Evolutionary conservation across 1,140 invertebrate species (phyloP).

Genomic region (Diachasma alloeum): DNA sequence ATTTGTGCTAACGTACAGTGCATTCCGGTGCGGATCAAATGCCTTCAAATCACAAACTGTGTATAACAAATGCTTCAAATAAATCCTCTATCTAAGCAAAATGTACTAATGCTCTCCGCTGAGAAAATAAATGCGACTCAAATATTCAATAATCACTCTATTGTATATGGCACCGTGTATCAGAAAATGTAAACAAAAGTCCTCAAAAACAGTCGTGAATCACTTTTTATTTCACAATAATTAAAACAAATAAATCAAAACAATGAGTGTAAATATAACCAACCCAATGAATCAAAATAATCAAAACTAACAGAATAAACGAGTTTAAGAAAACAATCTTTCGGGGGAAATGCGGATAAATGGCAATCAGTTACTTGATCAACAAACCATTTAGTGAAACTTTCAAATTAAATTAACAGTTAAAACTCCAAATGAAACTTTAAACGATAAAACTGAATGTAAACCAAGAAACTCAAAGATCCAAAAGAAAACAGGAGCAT

Average conservation of each 20-base stretch:
- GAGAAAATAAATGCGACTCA: background rate
- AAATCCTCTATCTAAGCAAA: background rate
- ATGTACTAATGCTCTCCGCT: background rate
- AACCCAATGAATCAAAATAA: slow-evolving; percentile 11
- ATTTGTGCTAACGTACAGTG: background rate
- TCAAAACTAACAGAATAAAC: background rate
- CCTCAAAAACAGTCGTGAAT: background rate
- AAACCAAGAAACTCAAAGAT: background rate
- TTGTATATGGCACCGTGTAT: slow-evolving; percentile 9
- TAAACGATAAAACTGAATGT: slow-evolving; percentile 51
- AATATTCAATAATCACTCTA: background rate
- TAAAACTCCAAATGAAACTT: slow-evolving; percentile 33
- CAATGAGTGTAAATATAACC: slow-evolving; percentile 4
- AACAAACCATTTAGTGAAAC: slow-evolving; percentile 40
- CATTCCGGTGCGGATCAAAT: background rate
- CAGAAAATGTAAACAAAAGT: background rate
- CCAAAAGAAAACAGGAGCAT: slow-evolving; percentile 38
- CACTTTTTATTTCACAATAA: background rate
- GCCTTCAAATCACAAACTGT: background rate
- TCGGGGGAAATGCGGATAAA: background rate
- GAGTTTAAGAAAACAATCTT: background rate
- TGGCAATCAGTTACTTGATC: slow-evolving; percentile 26
- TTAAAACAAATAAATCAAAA: background rate
- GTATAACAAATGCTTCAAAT: slow-evolving; percentile 2
- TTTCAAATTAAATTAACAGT: slow-evolving; percentile 7